phyloP scores from a whole-genome alignment of 2,888 invertebrate species.

The Eledona agricola region DNA sequence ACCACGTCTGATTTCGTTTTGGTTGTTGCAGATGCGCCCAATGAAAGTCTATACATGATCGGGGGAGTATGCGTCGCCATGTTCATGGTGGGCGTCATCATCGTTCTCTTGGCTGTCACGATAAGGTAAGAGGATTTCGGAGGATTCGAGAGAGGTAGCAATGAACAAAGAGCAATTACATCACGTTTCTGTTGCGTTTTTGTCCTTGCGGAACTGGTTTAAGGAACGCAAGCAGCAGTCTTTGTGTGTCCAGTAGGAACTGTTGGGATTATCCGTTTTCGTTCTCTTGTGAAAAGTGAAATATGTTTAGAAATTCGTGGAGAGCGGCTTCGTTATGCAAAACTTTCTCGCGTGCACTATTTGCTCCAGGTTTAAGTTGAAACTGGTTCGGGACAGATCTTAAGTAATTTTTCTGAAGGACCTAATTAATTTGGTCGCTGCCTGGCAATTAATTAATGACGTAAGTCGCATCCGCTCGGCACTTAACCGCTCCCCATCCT shows the following conservation, averaged over 20 bases:
- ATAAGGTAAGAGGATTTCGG: constrained; percentile 81
- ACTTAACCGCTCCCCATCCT: constrained; percentile 31
- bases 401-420: too few relatives aligned
- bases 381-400: constrained; percentile 7
- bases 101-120: constrained; percentile 81
- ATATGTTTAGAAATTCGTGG: constrained; percentile 17
- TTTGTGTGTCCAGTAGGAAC: background rate
- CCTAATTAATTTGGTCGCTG: too few relatives aligned
- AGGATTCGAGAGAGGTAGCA: too few relatives aligned
- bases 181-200: too few relatives aligned
- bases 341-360: constrained; percentile 29
- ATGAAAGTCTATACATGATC: constrained; percentile 85
- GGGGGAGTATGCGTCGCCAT: constrained; percentile 85
- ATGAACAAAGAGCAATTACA: too few relatives aligned
- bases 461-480: constrained; percentile 23
- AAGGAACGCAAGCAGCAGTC: too few relatives aligned
- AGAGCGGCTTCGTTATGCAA: constrained; percentile 27
- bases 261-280: too few relatives aligned
- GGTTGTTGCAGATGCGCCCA: constrained; percentile 80
- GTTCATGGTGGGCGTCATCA: constrained; percentile 82
- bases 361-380: constrained; percentile 12
- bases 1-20: constrained; percentile 40
- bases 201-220: too few relatives aligned
- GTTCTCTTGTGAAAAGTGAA: too few relatives aligned
- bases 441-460: constrained; percentile 31